Percentiles rank a stretch among this genome's conserved stretches.
These are phyloP conservation scores for Dendrolimus houi DNA, from an alignment of 2,888 invertebrate species.

Conservation along the genomic window DNA sequence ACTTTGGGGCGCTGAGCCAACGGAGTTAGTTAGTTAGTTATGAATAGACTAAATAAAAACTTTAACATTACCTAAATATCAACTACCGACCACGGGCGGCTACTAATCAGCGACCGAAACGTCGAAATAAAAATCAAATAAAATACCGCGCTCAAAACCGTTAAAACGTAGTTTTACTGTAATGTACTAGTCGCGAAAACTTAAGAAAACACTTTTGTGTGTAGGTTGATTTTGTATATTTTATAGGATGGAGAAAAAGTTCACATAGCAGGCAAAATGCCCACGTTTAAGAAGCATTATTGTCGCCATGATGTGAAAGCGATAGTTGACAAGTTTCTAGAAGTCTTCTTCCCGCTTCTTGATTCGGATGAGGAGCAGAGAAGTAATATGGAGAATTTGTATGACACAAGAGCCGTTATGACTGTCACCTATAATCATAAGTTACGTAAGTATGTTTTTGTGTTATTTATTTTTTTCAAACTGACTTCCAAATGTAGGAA, in stretches of 20 bases:
- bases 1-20: too few species aligned
- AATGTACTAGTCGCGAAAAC: too few species aligned
- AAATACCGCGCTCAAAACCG: too few species aligned
- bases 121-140: too few species aligned
- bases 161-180: too few species aligned
- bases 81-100: too few species aligned
- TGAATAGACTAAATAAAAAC: too few species aligned
- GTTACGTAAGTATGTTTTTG: conserved; percentile 33
- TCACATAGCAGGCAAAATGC: conserved; percentile 44
- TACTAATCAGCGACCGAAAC: too few species aligned
- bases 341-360: conserved; percentile 79
- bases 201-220: too few species aligned
- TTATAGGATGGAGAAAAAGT: conserved; percentile 70
- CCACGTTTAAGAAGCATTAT: conserved; percentile 64
- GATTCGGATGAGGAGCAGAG: conserved; percentile 74
- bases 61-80: too few species aligned
- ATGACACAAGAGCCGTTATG: conserved; percentile 78
- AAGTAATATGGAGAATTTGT: conserved; percentile 71
- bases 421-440: conserved; percentile 68
- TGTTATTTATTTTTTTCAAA: neutral
- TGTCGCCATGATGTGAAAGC: conserved; percentile 57
- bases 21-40: too few species aligned
- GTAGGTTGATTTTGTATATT: neutral
- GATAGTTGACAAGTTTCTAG: conserved; percentile 78
- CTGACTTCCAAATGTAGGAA: too few species aligned